phyloP scores from a whole-genome alignment of 2,797 vertebrate species.

The Salmo trutta region DNA sequence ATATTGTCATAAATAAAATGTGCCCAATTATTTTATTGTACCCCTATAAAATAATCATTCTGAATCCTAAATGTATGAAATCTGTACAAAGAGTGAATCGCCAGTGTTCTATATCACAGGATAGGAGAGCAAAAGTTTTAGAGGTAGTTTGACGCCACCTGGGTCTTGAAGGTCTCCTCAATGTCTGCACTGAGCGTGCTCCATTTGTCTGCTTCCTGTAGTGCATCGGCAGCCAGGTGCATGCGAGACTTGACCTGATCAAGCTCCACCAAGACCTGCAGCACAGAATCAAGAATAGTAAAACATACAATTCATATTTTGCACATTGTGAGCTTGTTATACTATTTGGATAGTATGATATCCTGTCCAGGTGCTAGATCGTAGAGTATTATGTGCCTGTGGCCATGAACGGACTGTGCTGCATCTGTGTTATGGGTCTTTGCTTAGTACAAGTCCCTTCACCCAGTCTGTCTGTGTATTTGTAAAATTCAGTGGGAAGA shows the following conservation, averaged over 20 bases:
- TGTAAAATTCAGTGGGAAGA: neutral
- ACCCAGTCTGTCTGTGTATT: neutral
- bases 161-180: conserved; percentile 96
- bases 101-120: too few species aligned
- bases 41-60: too few species aligned
- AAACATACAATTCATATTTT: neutral
- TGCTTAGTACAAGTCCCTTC: too few species aligned
- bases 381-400: neutral
- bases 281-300: conserved; percentile 18
- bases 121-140: neutral
- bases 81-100: too few species aligned
- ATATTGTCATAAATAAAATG: too few species aligned
- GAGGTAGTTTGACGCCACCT: conserved; percentile 74
- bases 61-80: too few species aligned
- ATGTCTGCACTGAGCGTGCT: conserved; percentile 96
- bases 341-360: neutral
- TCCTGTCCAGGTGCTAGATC: neutral
- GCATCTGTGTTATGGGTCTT: neutral
- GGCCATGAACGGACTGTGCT: neutral
- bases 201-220: conserved; percentile 99
- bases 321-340: neutral
- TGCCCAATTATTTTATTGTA: too few species aligned
- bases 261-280: conserved; percentile 91
- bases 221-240: conserved; percentile 91
- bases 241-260: conserved; percentile 94